Conservation (phyloP, 1,140 invertebrate genomes). For the Drosophila tristis region DNA sequence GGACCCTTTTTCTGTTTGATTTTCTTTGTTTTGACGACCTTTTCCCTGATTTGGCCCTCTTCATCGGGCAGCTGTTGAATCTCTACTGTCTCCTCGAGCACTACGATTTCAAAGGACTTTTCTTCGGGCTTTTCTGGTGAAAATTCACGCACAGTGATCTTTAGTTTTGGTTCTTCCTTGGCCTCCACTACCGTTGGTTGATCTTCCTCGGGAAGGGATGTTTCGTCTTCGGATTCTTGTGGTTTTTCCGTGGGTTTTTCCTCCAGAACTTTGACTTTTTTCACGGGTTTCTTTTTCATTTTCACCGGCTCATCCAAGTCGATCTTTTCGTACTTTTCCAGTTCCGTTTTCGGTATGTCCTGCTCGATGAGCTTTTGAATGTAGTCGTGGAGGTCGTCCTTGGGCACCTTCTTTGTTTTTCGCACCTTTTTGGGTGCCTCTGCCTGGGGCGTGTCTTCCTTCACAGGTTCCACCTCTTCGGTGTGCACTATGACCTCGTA, state of each 20-base stretch:
- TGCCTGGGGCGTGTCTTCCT: conserved; percentile 57
- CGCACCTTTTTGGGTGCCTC: conserved; percentile 69
- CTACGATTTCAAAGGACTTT: conserved; percentile 54
- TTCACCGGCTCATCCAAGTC: conserved; percentile 73
- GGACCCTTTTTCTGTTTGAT: conserved; percentile 71
- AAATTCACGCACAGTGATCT: conserved; percentile 64
- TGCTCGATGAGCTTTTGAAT: conserved; percentile 79
- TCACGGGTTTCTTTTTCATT: conserved; percentile 78
- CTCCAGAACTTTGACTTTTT: conserved; percentile 62
- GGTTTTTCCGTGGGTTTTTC: conserved; percentile 54
- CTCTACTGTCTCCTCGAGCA: conserved; percentile 65
- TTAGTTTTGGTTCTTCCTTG: conserved; percentile 51
- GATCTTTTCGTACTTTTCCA: conserved; percentile 83
- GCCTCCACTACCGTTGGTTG: conserved; percentile 24
- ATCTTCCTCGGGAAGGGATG: background rate
- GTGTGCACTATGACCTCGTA: conserved; percentile 78
- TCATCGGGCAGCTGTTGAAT: conserved; percentile 49
- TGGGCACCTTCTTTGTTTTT: conserved; percentile 70
- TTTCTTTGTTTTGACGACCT: conserved; percentile 76
- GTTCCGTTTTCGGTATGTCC: conserved; percentile 83
- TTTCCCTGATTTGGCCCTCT: conserved; percentile 59
- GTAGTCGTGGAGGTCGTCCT: conserved; percentile 77
- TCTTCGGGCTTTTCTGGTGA: conserved; percentile 71
- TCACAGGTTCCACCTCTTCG: conserved; percentile 46
- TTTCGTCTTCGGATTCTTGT: conserved; percentile 54